Evolutionary conservation across 1,140 invertebrate genomes (phyloP).

Genomic region (Protaetia brevitarsis): DNA sequence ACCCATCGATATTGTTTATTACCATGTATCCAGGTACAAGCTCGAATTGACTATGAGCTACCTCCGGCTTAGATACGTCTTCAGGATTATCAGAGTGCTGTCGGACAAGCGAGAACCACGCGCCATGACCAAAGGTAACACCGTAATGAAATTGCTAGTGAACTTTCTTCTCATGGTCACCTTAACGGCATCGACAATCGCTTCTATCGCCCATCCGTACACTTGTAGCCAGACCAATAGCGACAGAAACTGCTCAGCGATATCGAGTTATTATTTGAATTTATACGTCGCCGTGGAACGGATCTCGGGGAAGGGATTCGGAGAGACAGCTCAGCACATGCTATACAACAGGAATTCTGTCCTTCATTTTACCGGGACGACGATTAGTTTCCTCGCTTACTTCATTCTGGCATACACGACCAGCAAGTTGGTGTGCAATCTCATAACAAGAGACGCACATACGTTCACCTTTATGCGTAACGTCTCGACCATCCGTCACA

Average conservation of each 20-base stretch:
- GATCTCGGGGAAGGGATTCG: conserved; percentile 7
- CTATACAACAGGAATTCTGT: too few relatives aligned
- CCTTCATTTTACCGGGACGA: neutral
- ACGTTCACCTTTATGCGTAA: neutral
- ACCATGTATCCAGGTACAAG: neutral
- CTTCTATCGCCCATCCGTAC: neutral
- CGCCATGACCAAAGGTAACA: neutral
- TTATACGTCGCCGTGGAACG: neutral
- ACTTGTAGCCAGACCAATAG: neutral
- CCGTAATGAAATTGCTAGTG: neutral
- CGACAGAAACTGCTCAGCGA: neutral
- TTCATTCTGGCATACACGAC: neutral
- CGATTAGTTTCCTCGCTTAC: neutral
- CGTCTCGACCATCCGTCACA: neutral
- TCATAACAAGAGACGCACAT: neutral
- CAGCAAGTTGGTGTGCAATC: neutral
- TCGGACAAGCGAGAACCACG: neutral
- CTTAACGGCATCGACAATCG: neutral
- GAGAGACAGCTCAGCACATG: neutral
- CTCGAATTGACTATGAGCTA: neutral
- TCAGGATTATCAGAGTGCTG: neutral
- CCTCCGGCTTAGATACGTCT: conserved; percentile 17
- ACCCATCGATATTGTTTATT: conserved; percentile 17
- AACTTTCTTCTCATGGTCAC: neutral
- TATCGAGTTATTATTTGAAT: neutral